These are phyloP conservation scores for Melanotaenia pygmaea DNA, from an alignment of 2,797 vertebrate genomes.

Conservation along the genomic window DNA sequence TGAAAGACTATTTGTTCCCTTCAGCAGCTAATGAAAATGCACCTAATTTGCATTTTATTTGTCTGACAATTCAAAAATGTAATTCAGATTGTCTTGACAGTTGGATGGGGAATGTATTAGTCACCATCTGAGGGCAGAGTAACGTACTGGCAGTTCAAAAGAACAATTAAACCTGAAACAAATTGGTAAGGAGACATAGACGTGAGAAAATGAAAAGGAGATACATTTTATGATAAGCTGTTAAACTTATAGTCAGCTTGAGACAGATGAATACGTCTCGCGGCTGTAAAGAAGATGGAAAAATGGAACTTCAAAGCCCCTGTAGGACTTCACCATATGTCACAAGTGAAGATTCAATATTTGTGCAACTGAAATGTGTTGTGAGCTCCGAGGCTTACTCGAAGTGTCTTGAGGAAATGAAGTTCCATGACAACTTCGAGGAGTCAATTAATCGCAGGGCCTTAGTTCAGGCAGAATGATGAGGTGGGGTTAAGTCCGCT, in stretches of 20 bases:
- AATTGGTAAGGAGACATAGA: constrained; percentile 44
- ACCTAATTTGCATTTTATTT: constrained; percentile 67
- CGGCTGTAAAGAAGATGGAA: constrained; percentile 49
- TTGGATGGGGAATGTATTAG: constrained; percentile 62
- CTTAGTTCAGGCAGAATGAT: constrained; percentile 75
- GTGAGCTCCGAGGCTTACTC: constrained; percentile 61
- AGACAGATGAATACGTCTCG: constrained; percentile 54
- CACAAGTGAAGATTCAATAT: constrained; percentile 71
- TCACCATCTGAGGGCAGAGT: constrained; percentile 53
- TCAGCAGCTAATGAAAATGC: constrained; percentile 64
- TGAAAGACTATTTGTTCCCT: constrained; percentile 48
- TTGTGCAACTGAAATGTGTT: constrained; percentile 67
- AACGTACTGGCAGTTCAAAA: constrained; percentile 55
- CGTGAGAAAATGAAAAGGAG: constrained; percentile 33
- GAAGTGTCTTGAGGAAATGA: constrained; percentile 68
- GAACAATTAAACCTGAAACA: constrained; percentile 69
- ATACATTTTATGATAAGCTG: constrained; percentile 54
- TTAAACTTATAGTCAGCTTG: constrained; percentile 51
- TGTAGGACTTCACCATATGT: constrained; percentile 54
- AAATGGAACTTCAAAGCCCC: constrained; percentile 61
- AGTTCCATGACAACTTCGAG: constrained; percentile 76
- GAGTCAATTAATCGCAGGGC: constrained; percentile 79
- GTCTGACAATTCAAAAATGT: constrained; percentile 67
- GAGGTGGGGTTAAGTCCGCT: constrained; percentile 77
- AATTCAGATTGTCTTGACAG: constrained; percentile 62